phyloP scores from a whole-genome alignment of 2,888 invertebrate species.

The Hypsopygia costalis region DNA sequence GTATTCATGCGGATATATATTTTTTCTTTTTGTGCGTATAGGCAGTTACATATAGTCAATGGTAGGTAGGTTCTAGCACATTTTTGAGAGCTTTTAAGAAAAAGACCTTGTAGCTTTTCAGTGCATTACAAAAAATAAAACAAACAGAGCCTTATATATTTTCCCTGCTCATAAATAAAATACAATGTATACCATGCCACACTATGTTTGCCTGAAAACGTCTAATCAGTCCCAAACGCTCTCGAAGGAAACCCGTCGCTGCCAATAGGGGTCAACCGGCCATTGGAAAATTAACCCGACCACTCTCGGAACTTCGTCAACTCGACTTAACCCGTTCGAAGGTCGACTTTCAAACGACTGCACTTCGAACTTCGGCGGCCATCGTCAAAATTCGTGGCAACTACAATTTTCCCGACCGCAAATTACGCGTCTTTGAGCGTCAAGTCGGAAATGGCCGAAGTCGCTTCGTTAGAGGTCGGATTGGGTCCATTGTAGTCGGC shows the following conservation, averaged over 20 bases:
- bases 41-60: no score
- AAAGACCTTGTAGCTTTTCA: no score
- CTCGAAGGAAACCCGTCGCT: constrained; percentile 27
- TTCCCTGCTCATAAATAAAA: no score
- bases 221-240: not conserved
- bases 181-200: no score
- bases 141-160: no score
- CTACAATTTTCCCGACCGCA: constrained; percentile 68
- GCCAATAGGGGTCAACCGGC: constrained; percentile 42
- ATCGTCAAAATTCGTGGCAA: constrained; percentile 55
- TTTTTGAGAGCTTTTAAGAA: no score
- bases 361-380: constrained; percentile 43
- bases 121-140: no score
- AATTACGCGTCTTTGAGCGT: constrained; percentile 74
- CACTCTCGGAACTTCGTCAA: constrained; percentile 43
- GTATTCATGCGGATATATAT: no score
- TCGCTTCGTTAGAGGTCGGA: constrained; percentile 74
- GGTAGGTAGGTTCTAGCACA: no score
- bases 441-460: constrained; percentile 67
- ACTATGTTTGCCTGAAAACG: not conserved
- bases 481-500: constrained; percentile 64
- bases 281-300: constrained; percentile 41
- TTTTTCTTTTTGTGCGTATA: no score
- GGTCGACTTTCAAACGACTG: constrained; percentile 60
- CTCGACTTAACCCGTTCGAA: constrained; percentile 42